Evolutionary conservation across 2,888 invertebrate species (phyloP).

Genomic region (Coelopa pilipes): DNA sequence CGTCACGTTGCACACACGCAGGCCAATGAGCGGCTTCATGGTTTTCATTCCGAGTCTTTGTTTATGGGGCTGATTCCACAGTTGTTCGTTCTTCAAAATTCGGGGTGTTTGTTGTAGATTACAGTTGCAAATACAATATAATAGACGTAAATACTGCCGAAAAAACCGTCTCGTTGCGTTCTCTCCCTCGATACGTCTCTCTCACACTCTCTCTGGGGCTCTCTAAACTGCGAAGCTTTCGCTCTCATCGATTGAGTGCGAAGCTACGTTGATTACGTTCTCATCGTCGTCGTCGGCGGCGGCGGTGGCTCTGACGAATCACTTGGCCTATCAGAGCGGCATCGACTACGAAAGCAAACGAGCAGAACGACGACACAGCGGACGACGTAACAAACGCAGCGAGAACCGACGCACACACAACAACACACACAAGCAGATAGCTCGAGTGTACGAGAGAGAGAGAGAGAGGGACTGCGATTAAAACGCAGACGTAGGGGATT

Average conservation of each 20-base stretch:
- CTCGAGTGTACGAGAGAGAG: background rate
- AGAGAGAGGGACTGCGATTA: background rate
- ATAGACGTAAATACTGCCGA: no score
- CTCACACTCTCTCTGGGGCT: no score
- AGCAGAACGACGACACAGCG: constrained; percentile 8
- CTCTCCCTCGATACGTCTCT: no score
- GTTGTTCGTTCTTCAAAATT: background rate
- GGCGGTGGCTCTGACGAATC: constrained; percentile 16
- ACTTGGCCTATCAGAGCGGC: constrained; percentile 14
- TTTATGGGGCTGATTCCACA: background rate
- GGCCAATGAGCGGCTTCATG: background rate
- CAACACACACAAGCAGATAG: background rate
- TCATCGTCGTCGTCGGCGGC: no score
- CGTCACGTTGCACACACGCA: constrained; percentile 41
- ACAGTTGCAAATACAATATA: no score
- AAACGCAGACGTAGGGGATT: constrained; percentile 13
- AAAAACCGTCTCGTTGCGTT: no score
- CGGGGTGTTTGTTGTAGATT: no score
- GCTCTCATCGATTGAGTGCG: no score
- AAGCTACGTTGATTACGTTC: no score
- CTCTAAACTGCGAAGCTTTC: no score
- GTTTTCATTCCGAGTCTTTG: background rate
- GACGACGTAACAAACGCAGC: constrained; percentile 6
- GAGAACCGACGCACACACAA: background rate
- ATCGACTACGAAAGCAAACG: constrained; percentile 21